phyloP scores from a whole-genome alignment of 1,140 invertebrate genomes.

The Drosophila bipectinata region DNA sequence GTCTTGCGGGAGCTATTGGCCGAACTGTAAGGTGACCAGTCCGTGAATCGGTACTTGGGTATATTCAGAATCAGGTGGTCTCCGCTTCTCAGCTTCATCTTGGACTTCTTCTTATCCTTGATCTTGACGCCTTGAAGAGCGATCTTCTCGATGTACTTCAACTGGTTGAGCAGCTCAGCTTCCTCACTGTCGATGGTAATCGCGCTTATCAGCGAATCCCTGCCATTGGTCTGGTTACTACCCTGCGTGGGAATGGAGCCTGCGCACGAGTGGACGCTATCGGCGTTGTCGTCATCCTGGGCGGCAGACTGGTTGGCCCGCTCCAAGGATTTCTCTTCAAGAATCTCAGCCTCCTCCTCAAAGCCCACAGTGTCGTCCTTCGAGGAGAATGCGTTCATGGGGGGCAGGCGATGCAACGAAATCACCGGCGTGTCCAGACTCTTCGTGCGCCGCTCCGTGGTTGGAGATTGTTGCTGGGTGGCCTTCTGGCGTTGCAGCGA shows the following conservation, averaged over 20 bases:
- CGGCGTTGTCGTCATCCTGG: conserved; percentile 72
- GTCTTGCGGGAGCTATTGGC: conserved; percentile 82
- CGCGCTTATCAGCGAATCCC: conserved; percentile 67
- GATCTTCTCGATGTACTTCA: conserved; percentile 81
- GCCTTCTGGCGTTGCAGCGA: conserved; percentile 90
- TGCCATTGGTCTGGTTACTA: conserved; percentile 50
- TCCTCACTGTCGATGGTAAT: conserved; percentile 86
- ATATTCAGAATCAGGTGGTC: conserved; percentile 83
- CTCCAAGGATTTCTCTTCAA: conserved; percentile 86
- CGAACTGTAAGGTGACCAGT: conserved; percentile 82
- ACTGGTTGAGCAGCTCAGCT: conserved; percentile 84
- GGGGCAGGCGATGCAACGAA: conserved; percentile 89
- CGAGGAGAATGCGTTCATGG: conserved; percentile 93
- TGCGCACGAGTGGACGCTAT: conserved; percentile 79
- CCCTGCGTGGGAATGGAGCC: conserved; percentile 79
- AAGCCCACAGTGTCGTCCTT: conserved; percentile 93
- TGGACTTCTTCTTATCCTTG: conserved; percentile 81
- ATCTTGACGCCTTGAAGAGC: conserved; percentile 83
- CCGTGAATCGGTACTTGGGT: conserved; percentile 82
- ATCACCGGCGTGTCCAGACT: conserved; percentile 93
- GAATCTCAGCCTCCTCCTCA: conserved; percentile 87
- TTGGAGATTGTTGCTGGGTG: conserved; percentile 88
- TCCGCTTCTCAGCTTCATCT: conserved; percentile 80
- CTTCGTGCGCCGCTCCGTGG: conserved; percentile 90
- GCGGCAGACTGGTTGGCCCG: conserved; percentile 28